A percentile compares a stretch with the other conserved stretches of the same genome.
phyloP scores from a whole-genome alignment of 2,113 vertebrate species.

The Octodon degus region DNA sequence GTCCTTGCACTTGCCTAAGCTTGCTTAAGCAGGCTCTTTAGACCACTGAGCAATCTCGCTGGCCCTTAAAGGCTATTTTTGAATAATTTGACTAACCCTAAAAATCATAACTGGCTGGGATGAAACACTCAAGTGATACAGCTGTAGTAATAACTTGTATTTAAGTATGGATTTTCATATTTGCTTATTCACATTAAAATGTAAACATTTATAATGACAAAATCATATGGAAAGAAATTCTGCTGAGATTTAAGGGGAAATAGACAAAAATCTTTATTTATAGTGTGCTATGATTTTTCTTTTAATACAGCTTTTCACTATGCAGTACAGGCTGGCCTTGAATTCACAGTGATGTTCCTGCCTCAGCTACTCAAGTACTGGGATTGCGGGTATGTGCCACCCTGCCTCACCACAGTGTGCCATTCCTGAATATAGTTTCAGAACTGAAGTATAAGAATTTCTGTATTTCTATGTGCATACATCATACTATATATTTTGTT shows the following conservation, averaged over 20 bases:
- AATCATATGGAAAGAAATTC: background rate
- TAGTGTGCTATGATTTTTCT: background rate
- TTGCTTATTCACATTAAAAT: background rate
- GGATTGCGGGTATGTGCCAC: background rate
- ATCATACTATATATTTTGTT: background rate
- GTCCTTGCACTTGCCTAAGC: too few relatives aligned
- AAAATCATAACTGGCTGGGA: background rate
- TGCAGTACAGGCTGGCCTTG: too few relatives aligned
- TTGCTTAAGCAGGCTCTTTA: too few relatives aligned
- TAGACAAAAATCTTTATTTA: background rate
- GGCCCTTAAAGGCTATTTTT: background rate
- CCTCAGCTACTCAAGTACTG: background rate
- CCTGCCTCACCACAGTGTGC: background rate
- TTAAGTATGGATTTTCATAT: background rate
- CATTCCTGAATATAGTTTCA: background rate
- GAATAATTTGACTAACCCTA: background rate
- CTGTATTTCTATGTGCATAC: background rate
- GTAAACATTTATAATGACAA: background rate
- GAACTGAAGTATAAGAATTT: background rate
- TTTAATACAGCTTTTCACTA: too few relatives aligned
- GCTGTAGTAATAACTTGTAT: background rate
- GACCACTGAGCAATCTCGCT: too few relatives aligned
- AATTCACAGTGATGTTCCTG: background rate
- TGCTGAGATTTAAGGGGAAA: background rate
- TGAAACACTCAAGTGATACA: background rate